phyloP scores from a whole-genome alignment of 2,797 vertebrate genomes.

The Takifugu rubripes region DNA sequence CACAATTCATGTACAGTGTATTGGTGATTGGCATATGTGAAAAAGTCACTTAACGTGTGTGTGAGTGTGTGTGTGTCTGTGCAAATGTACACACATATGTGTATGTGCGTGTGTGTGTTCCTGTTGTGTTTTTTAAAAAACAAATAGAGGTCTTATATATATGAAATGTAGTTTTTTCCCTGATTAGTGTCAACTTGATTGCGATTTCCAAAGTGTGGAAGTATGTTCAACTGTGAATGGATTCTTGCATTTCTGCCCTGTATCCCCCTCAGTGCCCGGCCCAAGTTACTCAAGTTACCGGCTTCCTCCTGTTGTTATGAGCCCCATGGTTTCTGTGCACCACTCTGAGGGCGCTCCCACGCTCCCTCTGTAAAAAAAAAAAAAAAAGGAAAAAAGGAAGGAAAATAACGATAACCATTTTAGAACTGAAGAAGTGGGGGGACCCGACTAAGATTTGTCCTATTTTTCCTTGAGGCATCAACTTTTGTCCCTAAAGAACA shows the following conservation, averaged over 20 bases:
- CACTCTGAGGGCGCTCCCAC: slow-evolving; percentile 70
- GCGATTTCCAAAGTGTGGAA: slow-evolving; percentile 17
- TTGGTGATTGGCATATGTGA: slow-evolving; percentile 7
- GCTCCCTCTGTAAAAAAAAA: slow-evolving; percentile 52
- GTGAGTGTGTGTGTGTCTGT: slow-evolving; percentile 3
- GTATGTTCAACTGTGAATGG: slow-evolving; percentile 10
- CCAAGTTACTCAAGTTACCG: slow-evolving; percentile 72
- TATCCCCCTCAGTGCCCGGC: slow-evolving; percentile 32
- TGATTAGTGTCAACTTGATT: slow-evolving; percentile 5
- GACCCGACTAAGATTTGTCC: slow-evolving; percentile 20
- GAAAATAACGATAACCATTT: slow-evolving; percentile 68
- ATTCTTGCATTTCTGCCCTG: slow-evolving; percentile 23
- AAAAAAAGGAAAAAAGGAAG: slow-evolving; percentile 61
- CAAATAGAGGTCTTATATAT: slow-evolving; percentile 32
- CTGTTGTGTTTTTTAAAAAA: slow-evolving; percentile 19
- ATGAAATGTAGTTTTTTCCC: background rate
- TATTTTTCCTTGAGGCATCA: slow-evolving; percentile 14
- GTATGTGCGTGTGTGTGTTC: slow-evolving; percentile 6
- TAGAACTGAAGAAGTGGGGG: slow-evolving; percentile 43
- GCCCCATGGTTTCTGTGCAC: slow-evolving; percentile 67
- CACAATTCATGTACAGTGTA: slow-evolving; percentile 10
- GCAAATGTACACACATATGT: background rate
- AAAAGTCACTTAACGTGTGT: slow-evolving; percentile 6
- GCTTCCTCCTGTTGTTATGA: slow-evolving; percentile 79
- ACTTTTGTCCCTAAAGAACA: slow-evolving; percentile 25